Percentiles rank a stretch among this genome's conserved stretches.
Conservation (phyloP, 2,888 invertebrate genomes). For the Parapristionchus giblindavisi region DNA sequence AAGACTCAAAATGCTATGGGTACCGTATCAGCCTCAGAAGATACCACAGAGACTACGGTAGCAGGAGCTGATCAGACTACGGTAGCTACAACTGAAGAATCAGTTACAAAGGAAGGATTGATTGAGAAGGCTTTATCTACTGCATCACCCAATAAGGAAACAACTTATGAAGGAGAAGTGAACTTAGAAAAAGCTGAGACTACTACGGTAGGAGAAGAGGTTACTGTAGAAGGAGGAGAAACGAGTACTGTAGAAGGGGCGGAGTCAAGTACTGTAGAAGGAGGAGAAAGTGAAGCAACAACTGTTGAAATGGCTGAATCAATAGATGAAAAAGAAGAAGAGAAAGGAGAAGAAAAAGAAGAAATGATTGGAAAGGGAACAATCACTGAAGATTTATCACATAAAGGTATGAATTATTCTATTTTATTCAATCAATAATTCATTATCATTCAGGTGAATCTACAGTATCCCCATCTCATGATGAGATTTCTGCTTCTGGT, state of each 20-base stretch:
- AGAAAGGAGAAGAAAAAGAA: neutral
- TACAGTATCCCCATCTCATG: too few relatives aligned
- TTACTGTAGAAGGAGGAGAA: neutral
- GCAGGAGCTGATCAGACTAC: conserved; percentile 12
- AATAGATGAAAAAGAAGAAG: conserved; percentile 14
- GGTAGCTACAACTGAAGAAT: conserved; percentile 5
- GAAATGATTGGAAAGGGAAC: neutral
- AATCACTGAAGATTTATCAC: neutral
- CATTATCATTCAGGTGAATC: too few relatives aligned
- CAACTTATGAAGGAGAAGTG: conserved; percentile 13
- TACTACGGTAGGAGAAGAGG: conserved; percentile 7
- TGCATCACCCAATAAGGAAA: neutral
- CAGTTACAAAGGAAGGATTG: conserved; percentile 21
- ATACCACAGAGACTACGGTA: conserved; percentile 19
- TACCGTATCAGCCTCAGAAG: neutral
- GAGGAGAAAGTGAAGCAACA: neutral
- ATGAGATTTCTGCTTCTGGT: too few relatives aligned
- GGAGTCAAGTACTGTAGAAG: neutral
- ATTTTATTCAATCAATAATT: too few relatives aligned
- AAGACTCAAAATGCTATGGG: conserved; percentile 4
- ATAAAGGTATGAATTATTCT: too few relatives aligned
- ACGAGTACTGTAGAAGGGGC: conserved; percentile 9
- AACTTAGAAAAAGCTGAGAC: neutral
- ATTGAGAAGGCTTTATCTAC: neutral
- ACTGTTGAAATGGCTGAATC: conserved; percentile 17